phyloP scores from a whole-genome alignment of 2,113 vertebrate genomes.

The Danionella cerebrum region DNA sequence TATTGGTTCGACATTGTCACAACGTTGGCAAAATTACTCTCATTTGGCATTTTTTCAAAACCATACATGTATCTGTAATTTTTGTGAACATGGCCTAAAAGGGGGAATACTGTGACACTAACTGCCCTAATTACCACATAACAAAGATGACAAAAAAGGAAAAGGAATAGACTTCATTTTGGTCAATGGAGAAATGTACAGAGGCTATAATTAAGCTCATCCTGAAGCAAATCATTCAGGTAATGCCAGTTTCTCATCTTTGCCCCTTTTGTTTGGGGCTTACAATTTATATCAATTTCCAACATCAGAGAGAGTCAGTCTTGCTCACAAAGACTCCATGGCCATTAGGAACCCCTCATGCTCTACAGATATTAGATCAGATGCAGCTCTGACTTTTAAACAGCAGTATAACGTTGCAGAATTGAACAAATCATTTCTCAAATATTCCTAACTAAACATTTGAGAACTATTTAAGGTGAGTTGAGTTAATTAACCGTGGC shows the following conservation, averaged over 20 bases:
- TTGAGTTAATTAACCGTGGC: constrained; percentile 47
- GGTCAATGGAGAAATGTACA: constrained; percentile 48
- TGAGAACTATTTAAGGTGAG: constrained; percentile 34
- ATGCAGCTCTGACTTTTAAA: not conserved
- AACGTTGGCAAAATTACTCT: no score
- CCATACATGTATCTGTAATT: no score
- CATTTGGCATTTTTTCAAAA: no score
- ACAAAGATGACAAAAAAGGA: constrained; percentile 60
- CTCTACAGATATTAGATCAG: not conserved
- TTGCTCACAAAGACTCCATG: constrained; percentile 48
- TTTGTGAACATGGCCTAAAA: no score
- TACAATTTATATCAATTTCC: constrained; percentile 65
- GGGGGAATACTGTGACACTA: no score
- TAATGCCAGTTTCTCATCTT: constrained; percentile 58
- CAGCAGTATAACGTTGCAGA: constrained; percentile 12
- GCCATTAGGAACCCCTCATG: constrained; percentile 40
- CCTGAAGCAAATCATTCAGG: constrained; percentile 56
- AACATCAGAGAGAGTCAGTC: constrained; percentile 53
- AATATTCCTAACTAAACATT: constrained; percentile 6
- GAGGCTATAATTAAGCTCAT: constrained; percentile 64
- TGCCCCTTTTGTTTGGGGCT: constrained; percentile 58
- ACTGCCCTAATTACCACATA: constrained; percentile 52
- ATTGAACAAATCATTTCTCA: not conserved
- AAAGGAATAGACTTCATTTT: constrained; percentile 46
- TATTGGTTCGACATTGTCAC: no score